Percentiles rank a stretch among this genome's conserved stretches.
Conservation (phyloP, 2,888 invertebrate genomes). For the Eupithecia subfuscata region DNA sequence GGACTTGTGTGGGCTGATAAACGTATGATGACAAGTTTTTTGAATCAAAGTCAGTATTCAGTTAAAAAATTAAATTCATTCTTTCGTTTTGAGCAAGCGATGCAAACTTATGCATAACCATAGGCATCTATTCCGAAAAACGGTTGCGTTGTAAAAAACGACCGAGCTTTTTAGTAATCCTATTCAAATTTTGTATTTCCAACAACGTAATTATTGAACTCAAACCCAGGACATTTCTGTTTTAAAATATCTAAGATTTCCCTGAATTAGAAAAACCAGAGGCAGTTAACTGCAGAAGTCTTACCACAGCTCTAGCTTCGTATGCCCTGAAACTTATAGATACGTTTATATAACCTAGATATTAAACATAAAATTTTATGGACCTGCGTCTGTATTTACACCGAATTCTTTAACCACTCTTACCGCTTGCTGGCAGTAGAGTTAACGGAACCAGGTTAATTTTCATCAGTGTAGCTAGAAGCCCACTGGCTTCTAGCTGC, state of each 20-base stretch:
- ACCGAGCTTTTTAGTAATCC: too few relatives aligned
- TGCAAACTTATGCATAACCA: too few relatives aligned
- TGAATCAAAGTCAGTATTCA: neutral
- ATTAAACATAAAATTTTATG: slow-evolving; percentile 44
- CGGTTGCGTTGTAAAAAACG: too few relatives aligned
- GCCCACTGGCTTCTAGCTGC: too few relatives aligned
- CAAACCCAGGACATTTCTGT: neutral
- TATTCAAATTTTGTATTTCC: neutral
- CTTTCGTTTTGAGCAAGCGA: too few relatives aligned
- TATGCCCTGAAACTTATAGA: slow-evolving; percentile 31
- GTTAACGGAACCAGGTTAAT: neutral
- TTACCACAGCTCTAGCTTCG: slow-evolving; percentile 33
- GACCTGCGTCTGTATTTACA: slow-evolving; percentile 30
- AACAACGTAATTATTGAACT: neutral
- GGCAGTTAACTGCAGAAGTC: slow-evolving; percentile 32
- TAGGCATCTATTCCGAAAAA: too few relatives aligned
- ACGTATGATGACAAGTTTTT: too few relatives aligned
- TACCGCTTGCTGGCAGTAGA: neutral
- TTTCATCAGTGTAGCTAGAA: neutral
- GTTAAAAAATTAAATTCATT: too few relatives aligned
- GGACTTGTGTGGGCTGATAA: too few relatives aligned
- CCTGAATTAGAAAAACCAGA: slow-evolving; percentile 24
- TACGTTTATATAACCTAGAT: slow-evolving; percentile 47
- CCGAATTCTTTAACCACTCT: neutral
- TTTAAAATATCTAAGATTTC: slow-evolving; percentile 5